A percentile compares a stretch with the other conserved stretches of the same genome.
Evolutionary conservation across 2,797 vertebrate species (phyloP).

Genomic region (Epinephelus coioides): DNA sequence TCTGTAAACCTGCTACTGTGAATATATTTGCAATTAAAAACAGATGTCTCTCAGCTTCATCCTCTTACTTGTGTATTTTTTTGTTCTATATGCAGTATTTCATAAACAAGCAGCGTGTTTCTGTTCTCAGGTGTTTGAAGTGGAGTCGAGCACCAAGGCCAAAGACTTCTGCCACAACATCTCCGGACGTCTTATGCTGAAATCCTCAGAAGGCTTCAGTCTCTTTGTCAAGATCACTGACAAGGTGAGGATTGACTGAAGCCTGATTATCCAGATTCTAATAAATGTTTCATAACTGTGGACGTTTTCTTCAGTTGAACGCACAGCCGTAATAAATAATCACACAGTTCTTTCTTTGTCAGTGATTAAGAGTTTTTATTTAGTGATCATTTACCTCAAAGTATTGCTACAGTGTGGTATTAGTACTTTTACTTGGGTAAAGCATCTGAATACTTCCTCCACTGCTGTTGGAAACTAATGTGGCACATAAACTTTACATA

Average conservation of each 20-base stretch:
- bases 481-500: background rate
- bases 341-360: background rate
- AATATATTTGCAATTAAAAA: background rate
- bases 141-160: conserved; percentile 98
- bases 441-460: too few relatives aligned
- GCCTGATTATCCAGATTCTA: background rate
- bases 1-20: too few relatives aligned
- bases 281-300: background rate
- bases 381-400: background rate
- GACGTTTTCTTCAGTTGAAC: background rate
- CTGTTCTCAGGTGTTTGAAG: conserved; percentile 92
- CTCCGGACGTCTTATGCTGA: conserved; percentile 91
- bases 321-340: background rate
- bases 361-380: background rate
- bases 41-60: background rate
- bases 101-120: background rate
- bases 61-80: background rate
- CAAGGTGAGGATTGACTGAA: conserved; percentile 87
- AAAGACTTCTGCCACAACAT: conserved; percentile 99
- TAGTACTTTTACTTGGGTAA: too few relatives aligned
- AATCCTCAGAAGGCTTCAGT: conserved; percentile 95
- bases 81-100: background rate
- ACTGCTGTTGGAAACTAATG: too few relatives aligned
- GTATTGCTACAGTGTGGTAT: too few relatives aligned
- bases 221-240: conserved; percentile 98